Evolutionary conservation across 37 sponge, comb jelly and placozoan species (phyloP).

Genomic region (Cliona cf. orientalis): DNA sequence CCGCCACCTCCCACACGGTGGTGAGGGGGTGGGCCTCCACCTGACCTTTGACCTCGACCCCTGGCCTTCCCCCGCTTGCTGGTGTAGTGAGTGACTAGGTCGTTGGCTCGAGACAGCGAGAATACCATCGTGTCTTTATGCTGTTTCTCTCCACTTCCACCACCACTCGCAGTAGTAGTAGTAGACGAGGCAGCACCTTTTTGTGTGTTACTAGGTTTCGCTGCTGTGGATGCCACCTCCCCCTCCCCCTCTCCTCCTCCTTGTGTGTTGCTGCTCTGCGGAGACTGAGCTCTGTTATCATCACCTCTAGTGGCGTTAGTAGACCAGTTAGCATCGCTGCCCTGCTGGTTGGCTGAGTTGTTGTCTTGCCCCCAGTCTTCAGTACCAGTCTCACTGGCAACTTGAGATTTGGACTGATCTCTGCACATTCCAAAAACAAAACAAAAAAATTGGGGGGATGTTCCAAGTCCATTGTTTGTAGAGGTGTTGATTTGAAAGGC

Average conservation of each 20-base stretch:
- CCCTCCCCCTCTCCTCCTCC: not conserved
- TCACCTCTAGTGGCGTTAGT: no score
- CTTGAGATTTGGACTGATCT: no score
- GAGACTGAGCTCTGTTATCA: no score
- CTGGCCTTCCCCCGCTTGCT: constrained; percentile 24
- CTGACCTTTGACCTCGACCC: constrained; percentile 22
- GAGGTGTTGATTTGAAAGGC: no score
- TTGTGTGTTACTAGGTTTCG: no score
- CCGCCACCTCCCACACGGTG: not conserved
- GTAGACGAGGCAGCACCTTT: no score
- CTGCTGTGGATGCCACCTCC: not conserved
- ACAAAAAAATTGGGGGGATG: no score
- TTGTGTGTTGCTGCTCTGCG: not conserved
- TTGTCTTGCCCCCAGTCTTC: not conserved
- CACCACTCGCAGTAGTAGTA: no score
- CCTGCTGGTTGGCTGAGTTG: no score
- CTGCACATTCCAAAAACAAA: no score
- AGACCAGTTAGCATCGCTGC: not conserved
- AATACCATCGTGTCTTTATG: constrained; percentile 25
- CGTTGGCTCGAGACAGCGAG: constrained; percentile 9
- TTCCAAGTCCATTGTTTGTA: no score
- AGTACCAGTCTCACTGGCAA: not conserved
- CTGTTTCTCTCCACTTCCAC: no score
- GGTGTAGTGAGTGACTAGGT: not conserved
- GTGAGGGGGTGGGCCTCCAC: not conserved